Conservation (phyloP, 1,140 invertebrate species). For the Neodiprion fabricii region DNA sequence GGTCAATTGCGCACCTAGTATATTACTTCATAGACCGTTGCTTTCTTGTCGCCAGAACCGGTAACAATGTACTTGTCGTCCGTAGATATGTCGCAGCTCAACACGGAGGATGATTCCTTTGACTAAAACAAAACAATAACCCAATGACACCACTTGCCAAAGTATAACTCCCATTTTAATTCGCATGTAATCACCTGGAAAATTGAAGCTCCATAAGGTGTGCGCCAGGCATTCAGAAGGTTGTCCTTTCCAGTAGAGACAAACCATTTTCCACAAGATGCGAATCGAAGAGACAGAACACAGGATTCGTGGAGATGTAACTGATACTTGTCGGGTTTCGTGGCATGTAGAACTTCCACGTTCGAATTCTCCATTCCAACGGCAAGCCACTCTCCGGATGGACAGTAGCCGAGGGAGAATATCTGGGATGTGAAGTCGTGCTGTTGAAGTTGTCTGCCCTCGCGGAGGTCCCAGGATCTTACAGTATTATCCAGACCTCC, state of each 20-base stretch:
- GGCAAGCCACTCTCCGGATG: slow-evolving; percentile 96
- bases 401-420: slow-evolving; percentile 97
- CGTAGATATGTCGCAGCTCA: slow-evolving; percentile 98
- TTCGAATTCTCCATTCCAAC: slow-evolving; percentile 99
- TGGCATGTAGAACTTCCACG: slow-evolving; percentile 94
- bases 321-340: slow-evolving; percentile 97
- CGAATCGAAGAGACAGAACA: slow-evolving; percentile 97
- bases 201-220: slow-evolving; percentile 97
- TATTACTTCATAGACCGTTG: slow-evolving; percentile 98
- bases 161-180: not conserved
- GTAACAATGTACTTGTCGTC: slow-evolving; percentile 99
- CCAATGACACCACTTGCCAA: slow-evolving; percentile 2
- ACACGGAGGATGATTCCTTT: slow-evolving; percentile 97
- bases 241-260: slow-evolving; percentile 99
- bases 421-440: slow-evolving; percentile 96
- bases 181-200: slow-evolving; percentile 80
- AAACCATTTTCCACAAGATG: slow-evolving; percentile 98
- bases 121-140: slow-evolving; percentile 64
- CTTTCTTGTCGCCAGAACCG: slow-evolving; percentile 98
- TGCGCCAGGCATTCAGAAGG: slow-evolving; percentile 96
- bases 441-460: slow-evolving; percentile 94
- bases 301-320: slow-evolving; percentile 97
- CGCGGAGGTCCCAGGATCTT: slow-evolving; percentile 94
- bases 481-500: slow-evolving; percentile 98
- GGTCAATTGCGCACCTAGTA: slow-evolving; percentile 67